Percentiles rank a stretch among this genome's conserved stretches.
Conservation (phyloP, 2,888 invertebrate species). For the Machimus atricapillus region DNA sequence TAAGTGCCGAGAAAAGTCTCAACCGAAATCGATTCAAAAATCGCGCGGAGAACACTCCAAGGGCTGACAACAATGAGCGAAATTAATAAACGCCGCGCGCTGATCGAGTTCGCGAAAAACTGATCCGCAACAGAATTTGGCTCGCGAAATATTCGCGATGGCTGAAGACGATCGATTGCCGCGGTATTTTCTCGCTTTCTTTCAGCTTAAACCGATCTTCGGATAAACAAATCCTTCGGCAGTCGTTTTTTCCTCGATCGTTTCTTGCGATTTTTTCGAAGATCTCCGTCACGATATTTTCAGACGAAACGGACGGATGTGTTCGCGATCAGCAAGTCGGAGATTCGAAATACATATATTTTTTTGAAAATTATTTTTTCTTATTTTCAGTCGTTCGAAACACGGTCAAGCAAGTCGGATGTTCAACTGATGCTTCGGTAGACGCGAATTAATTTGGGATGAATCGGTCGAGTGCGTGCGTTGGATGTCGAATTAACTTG, state of each 20-base stretch:
- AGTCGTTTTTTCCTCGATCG: background rate
- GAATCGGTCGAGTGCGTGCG: background rate
- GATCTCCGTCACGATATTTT: background rate
- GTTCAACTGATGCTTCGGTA: slow-evolving; percentile 16
- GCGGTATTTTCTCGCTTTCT: background rate
- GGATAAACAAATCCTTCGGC: background rate
- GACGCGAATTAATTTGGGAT: slow-evolving; percentile 30
- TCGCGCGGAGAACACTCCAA: background rate
- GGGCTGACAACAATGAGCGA: background rate
- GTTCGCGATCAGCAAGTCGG: background rate
- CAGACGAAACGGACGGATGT: background rate
- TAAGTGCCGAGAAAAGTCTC: background rate
- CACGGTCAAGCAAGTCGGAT: slow-evolving; percentile 36
- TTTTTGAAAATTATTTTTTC: background rate
- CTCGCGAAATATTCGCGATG: background rate
- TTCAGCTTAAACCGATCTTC: background rate
- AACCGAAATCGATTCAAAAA: background rate
- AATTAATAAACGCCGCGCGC: background rate
- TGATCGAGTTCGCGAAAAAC: slow-evolving; percentile 14
- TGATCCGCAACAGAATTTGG: background rate
- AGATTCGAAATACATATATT: background rate
- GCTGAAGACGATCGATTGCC: background rate
- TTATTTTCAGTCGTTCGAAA: slow-evolving; percentile 27
- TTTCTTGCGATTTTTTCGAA: background rate
- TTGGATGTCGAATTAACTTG: background rate